These are phyloP conservation scores for Anser cygnoides DNA, from an alignment of 2,113 vertebrate species.

Conservation along the genomic window DNA sequence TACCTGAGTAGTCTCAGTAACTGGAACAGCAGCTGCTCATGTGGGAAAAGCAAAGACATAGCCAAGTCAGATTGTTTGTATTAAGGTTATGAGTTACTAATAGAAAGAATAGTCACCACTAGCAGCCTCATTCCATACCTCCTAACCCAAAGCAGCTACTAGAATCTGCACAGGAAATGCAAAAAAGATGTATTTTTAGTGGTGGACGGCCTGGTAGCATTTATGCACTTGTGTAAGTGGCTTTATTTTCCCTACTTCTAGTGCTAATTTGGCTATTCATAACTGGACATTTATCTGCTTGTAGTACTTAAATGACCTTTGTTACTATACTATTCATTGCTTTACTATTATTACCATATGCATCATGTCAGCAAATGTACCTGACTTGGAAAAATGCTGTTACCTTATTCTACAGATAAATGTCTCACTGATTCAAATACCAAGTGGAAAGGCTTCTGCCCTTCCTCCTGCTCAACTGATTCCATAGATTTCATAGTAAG, in stretches of 20 bases:
- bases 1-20: not conserved
- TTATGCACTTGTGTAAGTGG: not conserved
- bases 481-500: not conserved
- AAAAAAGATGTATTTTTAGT: not conserved
- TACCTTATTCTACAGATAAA: not conserved
- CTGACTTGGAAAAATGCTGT: not conserved
- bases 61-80: not conserved
- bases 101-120: not conserved
- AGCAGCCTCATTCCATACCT: not conserved
- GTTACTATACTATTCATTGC: not conserved
- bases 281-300: not conserved
- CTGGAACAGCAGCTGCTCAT: not conserved
- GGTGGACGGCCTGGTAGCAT: not conserved
- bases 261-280: not conserved
- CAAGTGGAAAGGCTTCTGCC: not conserved
- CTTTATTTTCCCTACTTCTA: not conserved
- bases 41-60: not conserved
- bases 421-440: not conserved
- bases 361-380: not conserved
- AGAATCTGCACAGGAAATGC: slow-evolving; percentile 25
- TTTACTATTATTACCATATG: not conserved
- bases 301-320: not conserved
- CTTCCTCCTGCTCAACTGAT: not conserved
- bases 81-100: slow-evolving; percentile 43
- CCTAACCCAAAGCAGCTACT: slow-evolving; percentile 14